Evolutionary conservation across 1,140 invertebrate genomes (phyloP), one percentile per base, ranked within the genome.

Genomic region (Saccostrea glomerata): DNA sequence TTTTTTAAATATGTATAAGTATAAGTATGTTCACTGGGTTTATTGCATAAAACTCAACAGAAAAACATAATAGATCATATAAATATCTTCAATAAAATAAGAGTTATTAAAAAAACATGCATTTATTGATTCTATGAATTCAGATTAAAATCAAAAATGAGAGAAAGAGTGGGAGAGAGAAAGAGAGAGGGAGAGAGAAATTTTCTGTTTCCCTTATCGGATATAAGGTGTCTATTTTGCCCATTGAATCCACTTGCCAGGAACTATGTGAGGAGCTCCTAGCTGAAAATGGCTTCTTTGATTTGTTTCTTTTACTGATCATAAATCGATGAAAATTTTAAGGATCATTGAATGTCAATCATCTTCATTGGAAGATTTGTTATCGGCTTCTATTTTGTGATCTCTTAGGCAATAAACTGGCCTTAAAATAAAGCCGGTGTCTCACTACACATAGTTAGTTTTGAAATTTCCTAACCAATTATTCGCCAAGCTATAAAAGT

Each of bases 241-340:
- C 40, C 40, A 47, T 47, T 47, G 40, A 73, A 25, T 23, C 70
- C 23, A 30, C 70, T 36, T 73, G 70, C 13, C 25, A 12, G 12
- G 70, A 15, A 15, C 70, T 15, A 30, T 30, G 70, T 77, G 36
- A 77, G 25, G 25, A 77, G 70, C 70, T 77, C 25, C 30, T 77
- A 73, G 70, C 30, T 73, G 13, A 36, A 15, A 15, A 73, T 25
- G 25, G 25, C 25, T 11, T 25, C 30, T 77, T 77, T 77, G 70
- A 77, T 77, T 77, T 77, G 15, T 25, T 25, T 30, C 23, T 77
- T 77, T 36, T 36, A 1, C 70, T 77, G 70, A 77, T 77, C 70
- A 30, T 77, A 36, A 77, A 77, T 77, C 70, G 70, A 77, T 77
- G 36, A 36, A 77, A 77, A 77, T 77, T 77, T 77, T 30, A 77